phyloP scores from a whole-genome alignment of 1,140 invertebrate species.

The Leucophenga varia region DNA sequence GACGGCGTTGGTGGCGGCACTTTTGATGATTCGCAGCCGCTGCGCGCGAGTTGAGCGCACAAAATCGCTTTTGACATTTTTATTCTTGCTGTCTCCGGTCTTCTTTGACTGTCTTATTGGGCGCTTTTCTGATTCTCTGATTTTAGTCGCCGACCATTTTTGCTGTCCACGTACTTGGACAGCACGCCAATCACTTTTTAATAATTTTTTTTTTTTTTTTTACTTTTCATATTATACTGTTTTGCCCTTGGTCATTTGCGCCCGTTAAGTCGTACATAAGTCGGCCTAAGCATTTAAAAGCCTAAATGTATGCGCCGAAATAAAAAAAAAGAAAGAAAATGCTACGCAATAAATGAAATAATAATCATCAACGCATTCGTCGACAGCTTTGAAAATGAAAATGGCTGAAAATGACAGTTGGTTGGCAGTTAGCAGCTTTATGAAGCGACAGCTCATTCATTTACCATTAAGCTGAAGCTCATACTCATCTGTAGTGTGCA shows the following conservation, averaged over 20 bases:
- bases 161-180: constrained; percentile 25
- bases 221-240: not conserved
- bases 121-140: constrained; percentile 9
- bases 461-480: constrained; percentile 48
- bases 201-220: constrained; percentile 13
- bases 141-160: constrained; percentile 2
- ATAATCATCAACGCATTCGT: constrained; percentile 45
- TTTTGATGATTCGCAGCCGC: not conserved
- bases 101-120: not conserved
- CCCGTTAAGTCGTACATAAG: constrained; percentile 48
- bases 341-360: constrained; percentile 26
- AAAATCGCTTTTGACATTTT: constrained; percentile 54
- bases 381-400: no score
- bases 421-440: constrained; percentile 7
- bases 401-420: not conserved
- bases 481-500: no score
- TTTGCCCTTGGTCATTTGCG: constrained; percentile 5
- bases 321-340: not conserved
- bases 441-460: constrained; percentile 11
- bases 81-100: constrained; percentile 40
- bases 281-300: constrained; percentile 52
- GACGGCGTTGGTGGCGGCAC: constrained; percentile 22
- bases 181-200: no score
- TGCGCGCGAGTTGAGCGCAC: constrained; percentile 26
- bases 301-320: constrained; percentile 43